These are phyloP conservation scores for Excalfactoria chinensis DNA, from an alignment of 2,113 vertebrate genomes.

Conservation along the genomic window DNA sequence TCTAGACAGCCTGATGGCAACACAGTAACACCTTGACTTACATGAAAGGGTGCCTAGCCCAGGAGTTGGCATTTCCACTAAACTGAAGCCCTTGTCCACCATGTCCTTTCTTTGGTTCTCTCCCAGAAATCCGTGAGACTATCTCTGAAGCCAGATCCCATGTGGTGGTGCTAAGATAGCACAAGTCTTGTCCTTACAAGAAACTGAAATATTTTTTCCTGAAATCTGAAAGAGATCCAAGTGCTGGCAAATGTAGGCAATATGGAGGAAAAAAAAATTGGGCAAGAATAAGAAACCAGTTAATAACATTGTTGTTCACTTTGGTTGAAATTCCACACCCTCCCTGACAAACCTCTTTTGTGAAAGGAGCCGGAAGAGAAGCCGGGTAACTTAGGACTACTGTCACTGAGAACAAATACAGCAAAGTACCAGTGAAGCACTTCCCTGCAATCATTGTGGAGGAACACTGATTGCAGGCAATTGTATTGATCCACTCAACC, in stretches of 20 bases:
- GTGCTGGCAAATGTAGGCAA: slow-evolving; percentile 27
- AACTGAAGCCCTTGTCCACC: background rate
- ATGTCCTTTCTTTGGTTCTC: background rate
- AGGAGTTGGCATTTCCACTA: slow-evolving; percentile 29
- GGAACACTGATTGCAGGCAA: background rate
- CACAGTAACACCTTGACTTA: background rate
- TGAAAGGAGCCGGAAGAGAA: background rate
- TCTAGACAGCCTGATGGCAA: slow-evolving; percentile 13
- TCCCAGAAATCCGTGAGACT: slow-evolving; percentile 8
- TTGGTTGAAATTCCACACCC: slow-evolving; percentile 29
- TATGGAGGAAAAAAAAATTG: background rate
- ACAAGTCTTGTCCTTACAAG: slow-evolving; percentile 17
- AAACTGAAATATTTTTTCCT: slow-evolving; percentile 52
- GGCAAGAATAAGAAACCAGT: slow-evolving; percentile 1
- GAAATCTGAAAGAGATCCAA: slow-evolving; percentile 43
- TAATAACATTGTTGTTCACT: slow-evolving; percentile 17
- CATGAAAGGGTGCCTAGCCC: background rate
- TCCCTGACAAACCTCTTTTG: background rate
- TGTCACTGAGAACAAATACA: background rate
- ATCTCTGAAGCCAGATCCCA: slow-evolving; percentile 32
- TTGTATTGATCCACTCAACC: slow-evolving; percentile 31
- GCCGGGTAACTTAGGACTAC: background rate
- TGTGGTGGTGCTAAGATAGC: background rate
- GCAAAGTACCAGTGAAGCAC: background rate
- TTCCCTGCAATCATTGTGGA: slow-evolving; percentile 15